Evolutionary conservation across 2,888 invertebrate genomes (phyloP), one percentile per base, ranked within the genome.

Genomic region (Flexamia atlantica): DNA sequence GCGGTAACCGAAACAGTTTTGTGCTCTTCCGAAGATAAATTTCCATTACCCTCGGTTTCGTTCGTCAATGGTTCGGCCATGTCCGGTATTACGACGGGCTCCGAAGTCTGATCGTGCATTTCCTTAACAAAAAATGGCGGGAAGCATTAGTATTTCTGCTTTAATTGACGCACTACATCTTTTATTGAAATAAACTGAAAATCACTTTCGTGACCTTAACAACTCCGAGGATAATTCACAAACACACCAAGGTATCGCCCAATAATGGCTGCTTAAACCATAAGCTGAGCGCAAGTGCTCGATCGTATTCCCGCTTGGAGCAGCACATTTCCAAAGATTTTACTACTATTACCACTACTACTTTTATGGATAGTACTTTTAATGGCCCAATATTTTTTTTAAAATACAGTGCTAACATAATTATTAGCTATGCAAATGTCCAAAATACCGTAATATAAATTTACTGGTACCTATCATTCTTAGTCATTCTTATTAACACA

Each of bases 21-120:
- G 86, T 89, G 89, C 68, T 87, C 86, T 60, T 87, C 87, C 85
- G 87, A 86, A 86, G 87, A 60, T 82, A 85, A 70, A 83, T 86
- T 87, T 85, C 88, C 88, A 87, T 86, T 86, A 85, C 90, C 90
- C 89, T 91, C 91, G 91, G 90, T 88, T 88, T 90, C 90, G 88
- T 89, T 90, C 91, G 91, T 89, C 89, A 90, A 89, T 88, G 91
- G 90, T 90, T 90, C 90, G 91, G 91, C 90, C 89, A 91, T 91
- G 91, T 90, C 91, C 91, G 91, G 90, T 90, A 91, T 89, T 88
- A 90, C 91, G 90, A 90, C 90, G 89, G 89, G 89, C 90, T 90
- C 91, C 91, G 91, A 91, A 89, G 90, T 89, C 89, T 90, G 90
- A 88, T 89, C 85, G 79, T 84, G 85, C 86, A 86, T 86, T 85